Evolutionary conservation across 2,888 invertebrate genomes (phyloP), one percentile per base, ranked within the genome.

Genomic region (Falcaria lacertinaria): DNA sequence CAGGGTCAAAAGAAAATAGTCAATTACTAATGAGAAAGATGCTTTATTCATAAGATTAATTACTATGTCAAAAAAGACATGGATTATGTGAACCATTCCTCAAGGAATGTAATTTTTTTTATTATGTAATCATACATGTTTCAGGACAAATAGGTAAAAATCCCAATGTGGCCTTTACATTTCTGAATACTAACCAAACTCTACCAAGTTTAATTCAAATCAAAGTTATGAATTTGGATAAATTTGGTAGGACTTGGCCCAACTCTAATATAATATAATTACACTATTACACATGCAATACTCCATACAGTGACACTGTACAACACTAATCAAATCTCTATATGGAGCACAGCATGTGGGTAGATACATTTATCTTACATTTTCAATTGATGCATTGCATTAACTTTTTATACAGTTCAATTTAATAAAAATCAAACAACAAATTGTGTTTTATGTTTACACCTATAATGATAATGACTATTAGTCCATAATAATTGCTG

Each of bases 381-480:
- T 82, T 82, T 83, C 81, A 84, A 81, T 81, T 64, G 80, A 88
- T 88, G 88, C 88, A 88, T 88, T 86, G 87, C 88, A 88, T 88
- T 77, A 78, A 73, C 71, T 74, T 85, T 86, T 71, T 65, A 69
- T 75, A 75, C 74, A 85, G 86, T 88, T 88, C 87, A 88, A 88
- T 88, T 88, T 78, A 79, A 80, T 83, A 82, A 77, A 82, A 89
- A 88, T 87, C 86, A 88, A 88, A 88, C 88, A 80, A 84, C 71
- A 79, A 65, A 71, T 75, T 73, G 61, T 67, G 61, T 67, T 64
- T 76, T 66, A 69, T 67, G 67, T 62, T 77, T 75, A 75, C 57
- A 77, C 69, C 69, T 74, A 81, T 64, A 70, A 73, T 58, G 61
- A 71, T 68, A 77, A 74, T 75, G 74, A 77, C 76, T 67, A 74